phyloP scores from a whole-genome alignment of 2,113 vertebrate genomes.

The Phylloscopus whistleri region DNA sequence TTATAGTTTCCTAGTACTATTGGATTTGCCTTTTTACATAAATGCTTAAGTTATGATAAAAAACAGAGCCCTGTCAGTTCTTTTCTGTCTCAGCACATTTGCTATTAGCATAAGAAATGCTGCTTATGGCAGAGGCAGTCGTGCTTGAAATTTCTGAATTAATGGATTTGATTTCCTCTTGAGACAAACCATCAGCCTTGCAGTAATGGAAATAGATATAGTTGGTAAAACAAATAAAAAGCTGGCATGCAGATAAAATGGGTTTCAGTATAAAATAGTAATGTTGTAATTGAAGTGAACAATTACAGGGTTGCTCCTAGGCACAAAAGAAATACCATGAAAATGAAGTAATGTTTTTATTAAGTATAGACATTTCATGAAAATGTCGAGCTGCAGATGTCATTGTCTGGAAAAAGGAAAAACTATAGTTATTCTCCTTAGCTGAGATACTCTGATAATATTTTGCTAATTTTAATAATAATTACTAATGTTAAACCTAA shows the following conservation, averaged over 20 bases:
- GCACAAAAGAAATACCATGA: constrained; percentile 77
- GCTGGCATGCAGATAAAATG: constrained; percentile 80
- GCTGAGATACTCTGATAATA: constrained; percentile 60
- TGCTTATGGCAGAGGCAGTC: constrained; percentile 79
- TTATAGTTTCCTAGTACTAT: constrained; percentile 74
- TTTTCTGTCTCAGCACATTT: constrained; percentile 77
- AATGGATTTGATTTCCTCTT: constrained; percentile 85
- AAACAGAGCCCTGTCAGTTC: constrained; percentile 73
- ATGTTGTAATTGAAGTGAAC: constrained; percentile 81
- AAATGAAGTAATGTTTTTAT: constrained; percentile 80
- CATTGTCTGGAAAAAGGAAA: constrained; percentile 65
- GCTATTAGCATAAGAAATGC: constrained; percentile 83
- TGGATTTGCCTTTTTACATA: constrained; percentile 78
- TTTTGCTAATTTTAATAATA: constrained; percentile 70
- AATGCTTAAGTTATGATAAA: constrained; percentile 79
- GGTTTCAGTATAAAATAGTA: constrained; percentile 81
- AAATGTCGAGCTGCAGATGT: constrained; percentile 70
- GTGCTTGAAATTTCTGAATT: constrained; percentile 85
- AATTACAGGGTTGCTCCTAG: constrained; percentile 78
- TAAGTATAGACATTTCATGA: constrained; percentile 65
- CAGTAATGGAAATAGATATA: constrained; percentile 84
- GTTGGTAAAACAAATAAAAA: constrained; percentile 85
- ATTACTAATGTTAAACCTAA: constrained; percentile 58
- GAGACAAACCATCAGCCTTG: constrained; percentile 83
- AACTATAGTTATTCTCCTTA: constrained; percentile 63